Base-by-base conservation (phyloP, 2,113 vertebrate species). In the Pseudopipra pipra region DNA sequence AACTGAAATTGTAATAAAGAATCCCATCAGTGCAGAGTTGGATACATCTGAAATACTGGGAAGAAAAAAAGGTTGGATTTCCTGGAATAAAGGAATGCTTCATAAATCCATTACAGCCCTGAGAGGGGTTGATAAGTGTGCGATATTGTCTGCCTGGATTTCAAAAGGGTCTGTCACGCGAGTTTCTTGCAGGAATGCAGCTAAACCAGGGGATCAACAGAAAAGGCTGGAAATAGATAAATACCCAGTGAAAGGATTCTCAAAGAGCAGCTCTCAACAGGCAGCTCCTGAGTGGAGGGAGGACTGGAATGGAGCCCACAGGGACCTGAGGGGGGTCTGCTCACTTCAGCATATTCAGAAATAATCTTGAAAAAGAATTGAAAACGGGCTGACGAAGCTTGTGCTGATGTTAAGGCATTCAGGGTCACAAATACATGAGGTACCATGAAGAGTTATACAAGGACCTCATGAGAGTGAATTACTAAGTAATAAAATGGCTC, bases 111-210 rank as follows among this genome's bases (percentile, higher is more conserved):
- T 61, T 37, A 19, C 12, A 15, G 11, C 14, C 58, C 73, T 78
- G 8, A 79, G 6, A 72, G 41, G 30, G 31, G 19, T 23, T 0
- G 0, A 18, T 78, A 58, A 70, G 14, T 6, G 3, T 9, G 16
- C 55, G 59, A 15, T 31, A 13, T 6, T 24, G 7, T 25, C 59
- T 72, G 71, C 59, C 12, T 87, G 35, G 47, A 27, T 78, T 78
- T 54, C 73, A 66, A 33, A 46, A 75, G 72, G 52, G 21, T 58
- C 61, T 78, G 22, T n/a, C 6, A 5, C 7, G 5, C 1, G 12
- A 51, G 51, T 46, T 82, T 62, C 55, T 58, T 55, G 51, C 35
- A 82, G 56, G 55, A 93, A 63, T 2, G 2, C 30, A 24, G 27
- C 73, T 55, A 52, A 52, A 39, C 58, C 25, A 6, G 28, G 87